A percentile compares a stretch with the other conserved stretches of the same genome.
Evolutionary conservation across 2,888 invertebrate species (phyloP).

Genomic region (Onchidella celtica): DNA sequence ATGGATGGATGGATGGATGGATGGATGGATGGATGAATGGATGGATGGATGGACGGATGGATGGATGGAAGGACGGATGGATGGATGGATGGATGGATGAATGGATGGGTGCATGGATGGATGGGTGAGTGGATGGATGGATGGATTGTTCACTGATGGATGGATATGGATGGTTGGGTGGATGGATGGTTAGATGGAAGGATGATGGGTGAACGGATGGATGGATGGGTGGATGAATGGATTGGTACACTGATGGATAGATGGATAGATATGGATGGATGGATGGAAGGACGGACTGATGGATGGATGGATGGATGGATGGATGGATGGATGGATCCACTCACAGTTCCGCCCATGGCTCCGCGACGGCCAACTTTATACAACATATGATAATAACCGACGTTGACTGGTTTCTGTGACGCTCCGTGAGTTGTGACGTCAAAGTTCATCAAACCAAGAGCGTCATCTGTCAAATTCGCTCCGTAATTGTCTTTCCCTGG

Average conservation of each 20-base stretch:
- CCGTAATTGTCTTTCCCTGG: conserved; percentile 68
- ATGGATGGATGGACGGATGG: not conserved
- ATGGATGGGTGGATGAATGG: not conserved
- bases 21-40: not conserved
- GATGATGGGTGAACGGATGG: not conserved
- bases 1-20: not conserved
- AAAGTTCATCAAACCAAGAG: conserved; percentile 48
- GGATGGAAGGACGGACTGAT: not conserved
- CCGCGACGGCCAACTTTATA: conserved; percentile 52
- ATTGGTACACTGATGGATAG: not conserved
- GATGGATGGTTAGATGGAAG: not conserved
- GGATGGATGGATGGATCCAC: not conserved
- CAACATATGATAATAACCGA: conserved; percentile 61
- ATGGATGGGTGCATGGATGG: not conserved
- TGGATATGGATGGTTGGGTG: not conserved
- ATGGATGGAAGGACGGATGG: not conserved
- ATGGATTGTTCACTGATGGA: not conserved
- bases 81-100: not conserved
- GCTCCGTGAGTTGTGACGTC: not conserved
- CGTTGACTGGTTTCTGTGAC: conserved; percentile 8
- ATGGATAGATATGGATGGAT: not conserved
- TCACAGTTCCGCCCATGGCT: conserved; percentile 53
- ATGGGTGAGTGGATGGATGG: not conserved
- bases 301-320: not conserved
- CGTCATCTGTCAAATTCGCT: conserved; percentile 55